Evolutionary conservation across 2,888 invertebrate genomes (phyloP), one percentile per base, ranked within the genome.

Genomic region (Acanthosepion lycidas): DNA sequence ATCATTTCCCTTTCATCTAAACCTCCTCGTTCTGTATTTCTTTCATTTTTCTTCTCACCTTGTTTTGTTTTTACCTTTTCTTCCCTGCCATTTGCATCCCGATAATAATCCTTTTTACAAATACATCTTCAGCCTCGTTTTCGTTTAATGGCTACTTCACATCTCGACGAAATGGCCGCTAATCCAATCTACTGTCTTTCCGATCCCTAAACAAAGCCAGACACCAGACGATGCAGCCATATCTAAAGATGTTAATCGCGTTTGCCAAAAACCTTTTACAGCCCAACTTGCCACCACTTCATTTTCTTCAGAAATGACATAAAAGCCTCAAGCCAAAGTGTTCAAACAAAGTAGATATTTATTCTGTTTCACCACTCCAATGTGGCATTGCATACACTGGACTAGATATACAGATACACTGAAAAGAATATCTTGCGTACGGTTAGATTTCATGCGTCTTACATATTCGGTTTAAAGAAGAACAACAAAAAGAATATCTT

Each of bases 231-330:
- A 28, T 0, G 26, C n/a, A 78, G 28, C 78, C 78, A 78, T 78
- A 78, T 78, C n/a, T 78, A n/a, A 78, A 78, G 78, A 78, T 78
- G 78, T 78, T 78, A 78, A 78, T 78, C 78, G 28, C 78, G n/a
- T 78, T 78, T 78, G 12, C 78, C 78, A 28, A 78, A 78, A 78
- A 78, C 78, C 78, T 26, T 78, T 78, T 78, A 78, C 78, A 28
- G 78, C 26, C 78, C 78, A 78, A 26, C 78, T 28, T 28, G 78
- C n/a, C 78, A 26, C 12, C 78, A 78, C 78, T 78, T 78, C 78
- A n/a, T n/a, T 78, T 78, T 28, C 28, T n/a, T 28, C n/a, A 5
- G 12, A 78, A 28, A 28, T 28, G 78, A 6, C 78, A 78, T 78
- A 78, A 78, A 78, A 78, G 78, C 12, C 78, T 78, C 28, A 78